Conservation (phyloP, 2,888 invertebrate species). For the Sarcophaga carnaria region DNA sequence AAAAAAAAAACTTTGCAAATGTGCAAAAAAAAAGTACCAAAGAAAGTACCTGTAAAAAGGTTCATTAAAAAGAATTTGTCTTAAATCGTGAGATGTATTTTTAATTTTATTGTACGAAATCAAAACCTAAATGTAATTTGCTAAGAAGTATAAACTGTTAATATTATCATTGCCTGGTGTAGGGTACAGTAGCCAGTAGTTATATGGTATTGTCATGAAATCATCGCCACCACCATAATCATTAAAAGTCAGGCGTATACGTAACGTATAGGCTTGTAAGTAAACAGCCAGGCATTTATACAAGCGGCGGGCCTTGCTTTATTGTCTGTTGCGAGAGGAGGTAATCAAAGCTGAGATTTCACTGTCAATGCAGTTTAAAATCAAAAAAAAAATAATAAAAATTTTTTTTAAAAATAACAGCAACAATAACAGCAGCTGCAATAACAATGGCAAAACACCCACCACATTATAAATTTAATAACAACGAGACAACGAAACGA, state of each 20-base stretch:
- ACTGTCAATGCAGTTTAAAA: constrained; percentile 59
- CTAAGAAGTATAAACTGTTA: no score
- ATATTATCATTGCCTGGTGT: neutral
- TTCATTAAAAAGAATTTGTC: no score
- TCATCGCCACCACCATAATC: constrained; percentile 37
- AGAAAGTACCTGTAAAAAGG: no score
- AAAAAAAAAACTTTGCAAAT: no score
- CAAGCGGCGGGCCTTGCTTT: neutral
- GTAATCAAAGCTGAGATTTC: constrained; percentile 62
- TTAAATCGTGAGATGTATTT: no score
- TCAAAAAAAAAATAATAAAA: neutral
- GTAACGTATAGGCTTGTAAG: neutral
- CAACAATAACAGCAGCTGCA: constrained; percentile 37
- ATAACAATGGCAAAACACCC: constrained; percentile 37
- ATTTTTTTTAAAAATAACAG: constrained; percentile 38
- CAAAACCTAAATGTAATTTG: no score
- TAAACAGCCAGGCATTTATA: neutral
- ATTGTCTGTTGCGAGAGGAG: constrained; percentile 15
- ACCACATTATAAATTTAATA: constrained; percentile 22
- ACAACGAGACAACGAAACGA: neutral
- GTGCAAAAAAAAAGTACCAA: no score
- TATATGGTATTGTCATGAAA: constrained; percentile 38
- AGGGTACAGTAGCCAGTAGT: constrained; percentile 9
- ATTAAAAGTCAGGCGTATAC: constrained; percentile 33
- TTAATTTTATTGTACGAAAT: no score